Evolutionary conservation across 2,113 vertebrate genomes (phyloP).

Genomic region (Coregonus clupeaformis): DNA sequence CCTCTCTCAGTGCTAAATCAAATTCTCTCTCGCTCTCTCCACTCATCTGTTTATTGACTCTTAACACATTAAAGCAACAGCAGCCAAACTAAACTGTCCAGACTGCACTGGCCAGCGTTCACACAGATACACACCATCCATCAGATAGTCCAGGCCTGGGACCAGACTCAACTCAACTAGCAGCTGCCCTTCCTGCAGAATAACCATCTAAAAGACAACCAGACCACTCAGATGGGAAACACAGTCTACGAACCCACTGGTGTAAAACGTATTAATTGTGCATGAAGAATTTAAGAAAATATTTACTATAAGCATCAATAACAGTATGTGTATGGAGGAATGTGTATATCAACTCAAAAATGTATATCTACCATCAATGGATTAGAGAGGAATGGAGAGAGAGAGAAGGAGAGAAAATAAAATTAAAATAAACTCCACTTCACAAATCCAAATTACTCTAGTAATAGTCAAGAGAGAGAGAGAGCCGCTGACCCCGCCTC

Average conservation of each 20-base stretch:
- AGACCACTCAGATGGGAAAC: neutral
- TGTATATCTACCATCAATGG: neutral
- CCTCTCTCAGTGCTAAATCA: neutral
- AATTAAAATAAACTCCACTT: neutral
- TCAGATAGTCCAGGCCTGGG: neutral
- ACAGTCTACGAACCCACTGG: neutral
- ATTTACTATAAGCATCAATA: neutral
- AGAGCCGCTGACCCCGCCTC: neutral
- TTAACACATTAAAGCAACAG: slow-evolving; percentile 8
- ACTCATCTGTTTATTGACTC: slow-evolving; percentile 9
- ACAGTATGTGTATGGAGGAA: slow-evolving; percentile 38
- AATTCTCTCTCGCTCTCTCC: neutral
- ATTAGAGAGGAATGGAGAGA: no score
- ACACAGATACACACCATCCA: neutral
- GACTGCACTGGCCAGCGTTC: neutral
- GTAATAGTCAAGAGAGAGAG: neutral
- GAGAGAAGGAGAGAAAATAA: neutral
- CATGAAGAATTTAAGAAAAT: neutral
- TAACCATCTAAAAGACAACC: slow-evolving; percentile 13
- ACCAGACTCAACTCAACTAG: slow-evolving; percentile 7
- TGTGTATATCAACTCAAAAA: neutral
- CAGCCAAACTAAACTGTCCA: slow-evolving; percentile 2
- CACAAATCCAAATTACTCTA: neutral
- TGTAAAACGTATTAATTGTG: neutral
- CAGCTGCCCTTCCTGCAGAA: slow-evolving; percentile 10